Evolutionary conservation across 2,888 invertebrate species (phyloP), one percentile per base, ranked within the genome.

Genomic region (Blastobasis adustella): DNA sequence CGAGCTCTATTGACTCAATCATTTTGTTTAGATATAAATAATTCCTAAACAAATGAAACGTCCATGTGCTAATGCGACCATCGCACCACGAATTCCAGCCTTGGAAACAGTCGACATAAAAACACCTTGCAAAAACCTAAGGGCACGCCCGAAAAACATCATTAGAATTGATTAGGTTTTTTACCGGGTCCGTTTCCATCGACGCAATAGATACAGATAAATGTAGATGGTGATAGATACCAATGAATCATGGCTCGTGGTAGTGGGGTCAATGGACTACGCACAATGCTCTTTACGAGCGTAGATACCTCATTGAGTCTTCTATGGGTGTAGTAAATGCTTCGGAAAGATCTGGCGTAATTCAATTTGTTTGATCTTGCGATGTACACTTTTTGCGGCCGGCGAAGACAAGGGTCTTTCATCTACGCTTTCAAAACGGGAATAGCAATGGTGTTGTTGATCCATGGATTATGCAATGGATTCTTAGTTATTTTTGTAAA

Each of bases 121-220:
- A 79, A 73, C 65, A 54, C 53, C 45, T 58, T 54, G 71, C 73
- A 79, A 77, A 81, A 81, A 79, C 55, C 57, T 69, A 71, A 73
- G 72, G 73, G 77, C 69, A 70, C 62, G 69, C 66, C 66, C 64
- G 73, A 67, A 71, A 71, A 74, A 71, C 73, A 68, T 72, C 68
- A 72, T 74, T 69, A 66, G 67, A 67, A 77, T 76, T 75, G 73
- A 79, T 76, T 75, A 76, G 63, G 57, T 76, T 81, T 76, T 81
- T 82, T 77, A 67, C 64, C 44, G 44, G 54, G 58, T 49, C 59
- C 55, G 58, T 60, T 61, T 58, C 58, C 60, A 66, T 66, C 62
- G 65, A 59, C 54, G 56, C 50, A 52, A 52, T 50, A 50, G 65
- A 79, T 79, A 23, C 23, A 71, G 77, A 79, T 79, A 76, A 73